Evolutionary conservation across 2,888 invertebrate species (phyloP), one percentile per base, ranked within the genome.

Genomic region (Agrotis ipsilon): DNA sequence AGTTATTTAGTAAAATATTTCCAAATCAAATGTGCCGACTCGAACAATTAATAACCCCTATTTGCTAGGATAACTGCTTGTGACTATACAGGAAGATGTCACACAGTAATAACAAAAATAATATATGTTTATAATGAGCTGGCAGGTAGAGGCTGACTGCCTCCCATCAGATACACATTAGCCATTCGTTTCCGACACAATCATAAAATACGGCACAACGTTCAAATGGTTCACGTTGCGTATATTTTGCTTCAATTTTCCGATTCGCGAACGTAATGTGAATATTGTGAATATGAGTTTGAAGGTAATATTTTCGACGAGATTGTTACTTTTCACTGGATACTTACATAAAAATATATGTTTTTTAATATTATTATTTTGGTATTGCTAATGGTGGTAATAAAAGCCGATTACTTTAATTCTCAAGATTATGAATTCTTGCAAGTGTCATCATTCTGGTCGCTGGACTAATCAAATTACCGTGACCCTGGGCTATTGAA

Each of bases 141-240:
- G 75, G 80, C 65, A 75, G 58, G 52, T 68, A 49, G 49, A 75
- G 75, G 75, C 45, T 52, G 75, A 68, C 48, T 45, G 43, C 39
- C 27, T 64, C 39, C 57, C 61, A 65, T 65, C 75, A 75, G 64
- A 75, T 58, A 64, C 61, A 65, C 68, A 55, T 75, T 75, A 65
- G 14, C 54, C 48, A 65, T 65, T 80, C 64, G 57, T 51, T 78
- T 80, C 75, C 75, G 68, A 80, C 63, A 32, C 54, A 43, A 55
- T 63, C 21, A 66, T 73, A 52, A 58, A 60, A 57, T 65, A 75
- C 27, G 14, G 18, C 11, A 49, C 21, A 58, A 46, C 63, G 27
- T 49, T 39, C 27, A 65, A 60, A 46, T 58, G 16, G 48, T 57
- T 46, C 48, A 49, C 6, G 19, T 7, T 58, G 21, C 19, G 19